These are phyloP conservation scores for Heloderma charlesbogerti DNA, from an alignment of 2,113 vertebrate species.

Conservation along the genomic window DNA sequence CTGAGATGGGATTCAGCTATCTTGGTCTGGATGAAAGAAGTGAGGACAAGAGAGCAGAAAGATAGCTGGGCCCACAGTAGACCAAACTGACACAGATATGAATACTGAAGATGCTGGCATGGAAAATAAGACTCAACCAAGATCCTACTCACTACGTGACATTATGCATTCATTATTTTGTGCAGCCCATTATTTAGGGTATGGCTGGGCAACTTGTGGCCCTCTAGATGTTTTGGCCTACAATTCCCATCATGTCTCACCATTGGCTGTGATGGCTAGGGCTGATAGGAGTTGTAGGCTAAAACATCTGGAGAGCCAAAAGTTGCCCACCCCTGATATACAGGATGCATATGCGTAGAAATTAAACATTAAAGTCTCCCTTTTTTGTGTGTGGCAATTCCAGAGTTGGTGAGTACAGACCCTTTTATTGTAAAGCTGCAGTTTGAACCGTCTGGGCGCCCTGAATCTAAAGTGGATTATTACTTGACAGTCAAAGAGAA, in stretches of 20 bases:
- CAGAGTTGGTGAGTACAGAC: constrained; percentile 91
- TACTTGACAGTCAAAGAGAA: constrained; percentile 97
- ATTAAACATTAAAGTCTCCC: not conserved
- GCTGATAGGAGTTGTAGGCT: not conserved
- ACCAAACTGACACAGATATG: too few species aligned
- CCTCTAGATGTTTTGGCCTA: not conserved
- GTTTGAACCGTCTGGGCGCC: constrained; percentile 96
- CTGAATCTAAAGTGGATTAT: constrained; percentile 94
- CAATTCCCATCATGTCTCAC: not conserved
- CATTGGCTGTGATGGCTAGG: too few species aligned
- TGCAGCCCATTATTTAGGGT: not conserved
- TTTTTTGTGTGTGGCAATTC: constrained; percentile 30
- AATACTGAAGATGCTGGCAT: too few species aligned
- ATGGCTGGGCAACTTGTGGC: not conserved
- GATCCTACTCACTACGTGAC: too few species aligned
- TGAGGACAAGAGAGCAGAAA: too few species aligned
- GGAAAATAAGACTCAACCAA: too few species aligned
- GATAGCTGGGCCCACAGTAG: too few species aligned
- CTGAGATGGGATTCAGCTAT: too few species aligned
- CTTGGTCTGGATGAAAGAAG: too few species aligned
- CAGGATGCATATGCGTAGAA: not conserved
- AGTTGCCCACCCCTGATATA: not conserved
- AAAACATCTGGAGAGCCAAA: not conserved
- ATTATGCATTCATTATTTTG: constrained; percentile 11
- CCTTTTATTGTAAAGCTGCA: constrained; percentile 92